Conservation (phyloP, 2,888 invertebrate genomes). For the Eumerus sabulonum region DNA sequence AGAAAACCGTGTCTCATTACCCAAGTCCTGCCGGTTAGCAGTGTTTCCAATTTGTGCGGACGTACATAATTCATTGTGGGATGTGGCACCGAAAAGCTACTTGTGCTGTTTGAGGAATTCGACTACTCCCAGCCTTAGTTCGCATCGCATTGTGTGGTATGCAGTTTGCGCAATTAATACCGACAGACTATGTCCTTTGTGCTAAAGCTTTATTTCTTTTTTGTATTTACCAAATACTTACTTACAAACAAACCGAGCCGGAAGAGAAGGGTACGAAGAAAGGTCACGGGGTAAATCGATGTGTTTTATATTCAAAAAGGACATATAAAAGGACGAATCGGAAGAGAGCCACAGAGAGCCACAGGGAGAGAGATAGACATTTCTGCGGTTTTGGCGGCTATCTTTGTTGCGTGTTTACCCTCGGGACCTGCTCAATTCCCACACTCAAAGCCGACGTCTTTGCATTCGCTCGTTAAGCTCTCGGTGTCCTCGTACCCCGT, state of each 20-base stretch:
- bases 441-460: slow-evolving; percentile 23
- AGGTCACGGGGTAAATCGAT: slow-evolving; percentile 58
- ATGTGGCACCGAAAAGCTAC: not conserved
- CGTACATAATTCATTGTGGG: too few species aligned
- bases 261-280: slow-evolving; percentile 12
- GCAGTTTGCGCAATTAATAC: slow-evolving; percentile 43
- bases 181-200: slow-evolving; percentile 10
- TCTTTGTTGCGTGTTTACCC: slow-evolving; percentile 47
- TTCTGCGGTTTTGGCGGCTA: slow-evolving; percentile 21
- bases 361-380: slow-evolving; percentile 8
- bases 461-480: slow-evolving; percentile 22
- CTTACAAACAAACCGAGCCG: too few species aligned
- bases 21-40: slow-evolving; percentile 27
- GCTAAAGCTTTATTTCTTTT: too few species aligned
- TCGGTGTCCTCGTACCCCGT: not conserved
- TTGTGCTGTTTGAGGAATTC: not conserved
- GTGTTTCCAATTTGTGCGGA: slow-evolving; percentile 35
- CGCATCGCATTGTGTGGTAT: slow-evolving; percentile 25
- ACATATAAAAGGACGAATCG: slow-evolving; percentile 14
- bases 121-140: not conserved
- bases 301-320: slow-evolving; percentile 43
- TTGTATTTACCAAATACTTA: slow-evolving; percentile 14
- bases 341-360: too few species aligned
- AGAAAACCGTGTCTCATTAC: slow-evolving; percentile 44
- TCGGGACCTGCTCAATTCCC: slow-evolving; percentile 30